Evolutionary conservation across 2,888 invertebrate genomes (phyloP).

Genomic region (Heliconius sara): DNA sequence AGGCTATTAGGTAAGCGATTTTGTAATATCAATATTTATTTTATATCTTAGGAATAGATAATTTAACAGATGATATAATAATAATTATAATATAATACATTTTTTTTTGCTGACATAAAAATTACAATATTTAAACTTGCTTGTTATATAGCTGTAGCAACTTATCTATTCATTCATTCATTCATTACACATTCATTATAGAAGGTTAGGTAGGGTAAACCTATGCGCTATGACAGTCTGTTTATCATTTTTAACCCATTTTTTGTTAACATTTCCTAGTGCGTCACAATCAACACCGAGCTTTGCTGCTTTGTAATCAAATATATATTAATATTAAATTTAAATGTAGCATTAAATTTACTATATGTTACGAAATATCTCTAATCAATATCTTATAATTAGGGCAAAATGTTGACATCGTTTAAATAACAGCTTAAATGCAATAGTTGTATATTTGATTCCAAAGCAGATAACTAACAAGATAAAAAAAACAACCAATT

Average conservation of each 20-base stretch:
- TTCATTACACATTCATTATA: too few relatives aligned
- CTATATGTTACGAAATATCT: too few relatives aligned
- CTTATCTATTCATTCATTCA: too few relatives aligned
- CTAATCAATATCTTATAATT: too few relatives aligned
- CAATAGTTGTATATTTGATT: not conserved
- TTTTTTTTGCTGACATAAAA: too few relatives aligned
- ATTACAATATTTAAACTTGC: too few relatives aligned
- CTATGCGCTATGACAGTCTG: not conserved
- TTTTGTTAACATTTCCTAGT: not conserved
- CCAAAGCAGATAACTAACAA: not conserved
- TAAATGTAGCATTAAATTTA: too few relatives aligned
- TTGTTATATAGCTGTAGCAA: too few relatives aligned
- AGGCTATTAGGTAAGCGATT: constrained; percentile 56
- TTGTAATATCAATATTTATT: not conserved
- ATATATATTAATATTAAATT: not conserved
- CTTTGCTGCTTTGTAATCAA: not conserved
- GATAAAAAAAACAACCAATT: too few relatives aligned
- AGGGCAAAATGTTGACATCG: not conserved
- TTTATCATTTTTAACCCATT: not conserved
- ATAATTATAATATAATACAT: too few relatives aligned
- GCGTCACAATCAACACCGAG: not conserved
- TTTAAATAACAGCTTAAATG: not conserved
- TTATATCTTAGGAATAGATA: not conserved
- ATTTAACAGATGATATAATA: not conserved
- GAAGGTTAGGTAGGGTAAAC: not conserved